Evolutionary conservation across 2,888 invertebrate species (phyloP).

Genomic region (Hedychridium roseum): DNA sequence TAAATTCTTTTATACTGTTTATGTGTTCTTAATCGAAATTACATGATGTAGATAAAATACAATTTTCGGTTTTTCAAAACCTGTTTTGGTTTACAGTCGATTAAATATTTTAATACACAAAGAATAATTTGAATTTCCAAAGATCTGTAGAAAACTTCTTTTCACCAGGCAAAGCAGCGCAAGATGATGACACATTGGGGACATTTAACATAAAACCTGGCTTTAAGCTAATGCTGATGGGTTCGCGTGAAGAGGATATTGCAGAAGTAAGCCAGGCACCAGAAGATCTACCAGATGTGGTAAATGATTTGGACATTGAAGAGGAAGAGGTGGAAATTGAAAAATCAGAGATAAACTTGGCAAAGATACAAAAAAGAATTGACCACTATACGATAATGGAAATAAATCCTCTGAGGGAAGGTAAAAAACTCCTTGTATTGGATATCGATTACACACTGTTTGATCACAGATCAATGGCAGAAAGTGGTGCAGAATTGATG

Average conservation of each 20-base stretch:
- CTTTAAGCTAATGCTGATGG: constrained; percentile 97
- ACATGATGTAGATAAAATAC: background rate
- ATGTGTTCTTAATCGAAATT: background rate
- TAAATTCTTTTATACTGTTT: background rate
- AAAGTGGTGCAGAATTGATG: constrained; percentile 89
- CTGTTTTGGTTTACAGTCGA: background rate
- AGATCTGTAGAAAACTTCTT: constrained; percentile 26
- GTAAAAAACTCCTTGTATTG: constrained; percentile 89
- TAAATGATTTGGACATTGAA: constrained; percentile 91
- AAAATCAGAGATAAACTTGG: constrained; percentile 74
- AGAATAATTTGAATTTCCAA: background rate
- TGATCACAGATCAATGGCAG: constrained; percentile 93
- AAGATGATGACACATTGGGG: constrained; percentile 79
- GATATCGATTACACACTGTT: constrained; percentile 98
- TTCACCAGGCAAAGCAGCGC: constrained; percentile 80
- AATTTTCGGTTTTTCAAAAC: background rate
- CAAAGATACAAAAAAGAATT: constrained; percentile 84
- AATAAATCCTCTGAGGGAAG: constrained; percentile 81
- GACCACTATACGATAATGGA: constrained; percentile 84
- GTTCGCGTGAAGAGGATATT: constrained; percentile 91
- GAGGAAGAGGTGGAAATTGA: constrained; percentile 81
- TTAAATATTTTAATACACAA: background rate
- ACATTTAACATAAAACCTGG: constrained; percentile 83
- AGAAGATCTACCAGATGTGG: constrained; percentile 82
- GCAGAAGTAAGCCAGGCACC: constrained; percentile 84